phyloP scores from a whole-genome alignment of 2,888 invertebrate species.

The Andrena marginata region DNA sequence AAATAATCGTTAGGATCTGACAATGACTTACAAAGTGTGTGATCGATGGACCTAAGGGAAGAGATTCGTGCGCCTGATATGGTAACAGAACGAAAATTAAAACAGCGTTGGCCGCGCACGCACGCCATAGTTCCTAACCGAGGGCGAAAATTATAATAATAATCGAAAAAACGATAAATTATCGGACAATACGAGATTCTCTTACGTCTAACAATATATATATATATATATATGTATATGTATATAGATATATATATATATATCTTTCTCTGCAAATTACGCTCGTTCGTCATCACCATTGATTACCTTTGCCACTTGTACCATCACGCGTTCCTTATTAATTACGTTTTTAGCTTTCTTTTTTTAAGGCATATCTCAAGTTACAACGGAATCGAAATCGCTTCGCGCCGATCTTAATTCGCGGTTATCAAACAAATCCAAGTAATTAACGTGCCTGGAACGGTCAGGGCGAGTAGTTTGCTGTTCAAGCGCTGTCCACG shows the following conservation, averaged over 20 bases:
- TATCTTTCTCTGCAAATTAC: conserved; percentile 44
- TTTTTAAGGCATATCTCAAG: conserved; percentile 63
- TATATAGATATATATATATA: conserved; percentile 37
- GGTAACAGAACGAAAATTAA: conserved; percentile 45
- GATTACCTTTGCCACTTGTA: conserved; percentile 60
- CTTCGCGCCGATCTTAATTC: conserved; percentile 15
- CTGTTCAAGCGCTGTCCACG: neutral
- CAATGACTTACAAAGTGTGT: conserved; percentile 28
- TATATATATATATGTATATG: conserved; percentile 44
- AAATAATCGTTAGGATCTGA: conserved; percentile 20
- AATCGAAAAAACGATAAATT: conserved; percentile 43
- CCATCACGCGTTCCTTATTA: conserved; percentile 55
- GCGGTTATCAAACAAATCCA: conserved; percentile 9
- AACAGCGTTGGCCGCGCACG: conserved; percentile 44
- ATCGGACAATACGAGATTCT: conserved; percentile 47
- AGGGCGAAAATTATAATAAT: conserved; percentile 7
- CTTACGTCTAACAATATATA: conserved; percentile 52
- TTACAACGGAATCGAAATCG: conserved; percentile 37
- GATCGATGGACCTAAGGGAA: conserved; percentile 48
- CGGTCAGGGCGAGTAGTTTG: neutral
- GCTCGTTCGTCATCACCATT: conserved; percentile 57
- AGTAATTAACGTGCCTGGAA: neutral
- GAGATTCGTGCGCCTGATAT: conserved; percentile 53
- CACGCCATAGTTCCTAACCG: conserved; percentile 15
- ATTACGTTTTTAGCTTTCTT: conserved; percentile 45